Conservation (phyloP, 2,888 invertebrate genomes). For the Theretra japonica region DNA sequence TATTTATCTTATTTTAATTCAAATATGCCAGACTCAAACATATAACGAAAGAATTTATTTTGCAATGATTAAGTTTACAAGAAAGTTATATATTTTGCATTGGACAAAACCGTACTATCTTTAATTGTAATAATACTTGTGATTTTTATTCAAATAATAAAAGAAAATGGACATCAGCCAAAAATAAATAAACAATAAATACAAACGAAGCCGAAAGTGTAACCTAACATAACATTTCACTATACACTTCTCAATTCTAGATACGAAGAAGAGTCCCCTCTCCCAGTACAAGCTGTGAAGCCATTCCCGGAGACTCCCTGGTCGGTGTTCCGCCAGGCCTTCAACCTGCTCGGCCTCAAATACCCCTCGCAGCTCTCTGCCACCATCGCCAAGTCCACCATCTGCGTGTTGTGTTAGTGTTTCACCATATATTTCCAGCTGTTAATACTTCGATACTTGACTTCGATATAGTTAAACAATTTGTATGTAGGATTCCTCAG, state of each 20-base stretch:
- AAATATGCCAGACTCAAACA: background rate
- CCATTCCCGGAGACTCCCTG: conserved; percentile 61
- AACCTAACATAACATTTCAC: background rate
- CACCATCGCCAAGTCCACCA: conserved; percentile 86
- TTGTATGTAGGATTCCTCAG: too few species aligned
- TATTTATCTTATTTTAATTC: background rate
- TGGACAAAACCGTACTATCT: too few species aligned
- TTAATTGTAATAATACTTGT: too few species aligned
- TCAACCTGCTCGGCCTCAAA: conserved; percentile 89
- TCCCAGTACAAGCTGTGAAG: conserved; percentile 58
- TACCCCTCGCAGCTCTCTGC: conserved; percentile 87
- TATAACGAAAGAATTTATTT: too few species aligned
- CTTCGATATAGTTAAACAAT: too few species aligned
- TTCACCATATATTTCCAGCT: background rate
- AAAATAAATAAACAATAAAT: too few species aligned
- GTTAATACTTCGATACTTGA: too few species aligned
- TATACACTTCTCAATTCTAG: conserved; percentile 47
- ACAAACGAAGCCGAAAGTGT: too few species aligned
- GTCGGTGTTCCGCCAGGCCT: conserved; percentile 82
- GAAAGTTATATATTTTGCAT: background rate
- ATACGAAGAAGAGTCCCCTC: conserved; percentile 67
- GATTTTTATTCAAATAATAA: too few species aligned
- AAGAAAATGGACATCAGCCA: too few species aligned
- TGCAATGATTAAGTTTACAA: background rate
- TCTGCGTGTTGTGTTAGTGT: conserved; percentile 66